Base-by-base conservation (phyloP, 2,113 vertebrate genomes). In the Pseudopodoces humilis region DNA sequence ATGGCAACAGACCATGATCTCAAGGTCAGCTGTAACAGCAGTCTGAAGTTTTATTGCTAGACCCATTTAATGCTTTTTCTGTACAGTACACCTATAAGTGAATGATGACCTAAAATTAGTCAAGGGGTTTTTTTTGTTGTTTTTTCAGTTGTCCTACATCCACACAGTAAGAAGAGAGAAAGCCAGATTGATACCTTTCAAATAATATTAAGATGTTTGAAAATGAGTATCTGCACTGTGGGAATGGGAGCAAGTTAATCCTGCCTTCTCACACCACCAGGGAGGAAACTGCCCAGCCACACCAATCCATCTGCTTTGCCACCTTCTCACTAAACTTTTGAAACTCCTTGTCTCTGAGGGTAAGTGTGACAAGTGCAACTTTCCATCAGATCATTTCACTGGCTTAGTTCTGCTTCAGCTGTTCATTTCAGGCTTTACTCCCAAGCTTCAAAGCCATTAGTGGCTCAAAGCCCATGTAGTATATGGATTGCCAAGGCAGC, bases 391-490 rank as follows among this genome's bases (percentile, higher is more conserved):
- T 78, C 72, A 75, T 46, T 94, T 86, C 90, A 83, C 27, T 67
- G 77, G 83, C 69, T 96, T 96, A 84, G 76, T 49, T 95, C 72
- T 92, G 88, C 88, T 67, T 94, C 95, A 95, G 94, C 88, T 95
- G 94, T 78, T 95, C 72, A 12, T 83, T 94, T 65, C 86, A 96
- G 72, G 80, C 92, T 95, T 74, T 92, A 71, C 68, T 95, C 64
- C 64, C 63, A 78, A 94, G 88, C 76, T 94, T 93, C 80, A 94
- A 90, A 97, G 91, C 65, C 80, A 81, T 72, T 84, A 86, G 58
- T 93, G 92, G 92, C 92, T 91, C 72, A 83, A 76, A 92, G 95
- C 88, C 77, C 80, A 88, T 25, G 15, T 44, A 95, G 80, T 86
- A 83, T 6, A 52, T 23, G n/a, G 43, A 39, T 4, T 97, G 94